Conservation (phyloP, 2,797 vertebrate genomes). For the Apogon talboti region DNA sequence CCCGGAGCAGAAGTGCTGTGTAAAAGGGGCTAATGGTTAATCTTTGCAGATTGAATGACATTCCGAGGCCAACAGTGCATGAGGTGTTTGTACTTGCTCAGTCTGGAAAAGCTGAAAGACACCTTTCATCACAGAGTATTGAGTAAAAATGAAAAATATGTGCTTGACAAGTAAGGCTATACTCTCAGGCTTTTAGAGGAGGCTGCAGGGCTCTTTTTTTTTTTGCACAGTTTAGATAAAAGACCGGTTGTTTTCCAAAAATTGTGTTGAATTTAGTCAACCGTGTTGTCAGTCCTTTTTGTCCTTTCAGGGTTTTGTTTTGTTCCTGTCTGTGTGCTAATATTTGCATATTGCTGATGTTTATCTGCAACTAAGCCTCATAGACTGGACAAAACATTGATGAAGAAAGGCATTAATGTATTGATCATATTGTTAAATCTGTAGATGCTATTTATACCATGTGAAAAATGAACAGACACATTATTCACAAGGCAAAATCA, state of each 20-base stretch:
- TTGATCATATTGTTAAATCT: constrained; percentile 12
- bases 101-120: constrained; percentile 6
- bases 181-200: constrained; percentile 25
- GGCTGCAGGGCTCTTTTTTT: neutral
- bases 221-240: constrained; percentile 26
- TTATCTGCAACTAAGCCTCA: neutral
- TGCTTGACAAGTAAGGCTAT: constrained; percentile 4
- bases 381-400: neutral
- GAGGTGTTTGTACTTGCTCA: neutral
- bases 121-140: constrained; percentile 13
- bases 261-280: constrained; percentile 45
- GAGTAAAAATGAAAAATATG: constrained; percentile 1
- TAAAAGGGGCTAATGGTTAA: too few relatives aligned
- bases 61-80: neutral
- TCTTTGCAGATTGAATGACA: neutral
- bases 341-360: constrained; percentile 15
- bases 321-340: neutral
- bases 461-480: too few relatives aligned
- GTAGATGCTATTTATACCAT: too few relatives aligned
- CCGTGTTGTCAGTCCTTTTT: constrained; percentile 11
- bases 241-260: constrained; percentile 14
- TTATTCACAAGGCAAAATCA: too few relatives aligned
- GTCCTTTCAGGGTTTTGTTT: neutral
- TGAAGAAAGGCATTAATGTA: constrained; percentile 14
- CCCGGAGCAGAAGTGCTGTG: too few relatives aligned